Evolutionary conservation across 2,888 invertebrate genomes (phyloP), one percentile per base, ranked within the genome.

Genomic region (Drosophila falleni): DNA sequence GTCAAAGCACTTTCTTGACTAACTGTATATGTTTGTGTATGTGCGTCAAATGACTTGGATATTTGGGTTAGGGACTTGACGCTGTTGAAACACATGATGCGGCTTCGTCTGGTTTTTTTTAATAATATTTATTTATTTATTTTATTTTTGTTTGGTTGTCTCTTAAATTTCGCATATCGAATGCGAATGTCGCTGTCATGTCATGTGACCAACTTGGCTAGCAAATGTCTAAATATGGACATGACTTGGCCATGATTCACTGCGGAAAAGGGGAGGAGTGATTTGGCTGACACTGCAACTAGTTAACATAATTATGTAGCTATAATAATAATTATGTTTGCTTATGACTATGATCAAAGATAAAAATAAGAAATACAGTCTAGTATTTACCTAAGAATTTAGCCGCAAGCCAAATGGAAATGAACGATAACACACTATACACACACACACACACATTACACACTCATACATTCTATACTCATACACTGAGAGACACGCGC

Each of bases 151-250:
- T 51, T 0, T 66, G 50, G 23, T 54, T 70, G 46, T 16, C 50
- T 62, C 65, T 53, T 51, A 53, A 58, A 70, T 70, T 74, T 78
- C 75, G 72, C 80, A 79, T 71, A 76, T 79, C 47, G 65, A 63
- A 66, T 56, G 66, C 59, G 64, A 46, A 26, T 46, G 46, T 53
- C 33, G 44, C 47, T 31, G 81, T 84, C 84, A 84, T 31, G 81
- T 84, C 84, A 84, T 84, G 86, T 84, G 84, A 84, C 85, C 69
- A 80, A 67, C 74, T 51, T 82, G 88, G 71, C 86, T 87, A 65
- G 82, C 82, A 65, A 85, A 75, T 75, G 86, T 82, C 84, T 84
- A 82, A 80, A 77, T 80, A 78, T 85, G 88, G 88, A 58, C 73
- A 72, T 68, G 64, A 72, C 66, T 67, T 65, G 70, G 69, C 77